A percentile compares a stretch with the other conserved stretches of the same genome.
These are phyloP conservation scores for Reticulitermes lucifugus DNA, from an alignment of 2,888 invertebrate species.

Conservation along the genomic window DNA sequence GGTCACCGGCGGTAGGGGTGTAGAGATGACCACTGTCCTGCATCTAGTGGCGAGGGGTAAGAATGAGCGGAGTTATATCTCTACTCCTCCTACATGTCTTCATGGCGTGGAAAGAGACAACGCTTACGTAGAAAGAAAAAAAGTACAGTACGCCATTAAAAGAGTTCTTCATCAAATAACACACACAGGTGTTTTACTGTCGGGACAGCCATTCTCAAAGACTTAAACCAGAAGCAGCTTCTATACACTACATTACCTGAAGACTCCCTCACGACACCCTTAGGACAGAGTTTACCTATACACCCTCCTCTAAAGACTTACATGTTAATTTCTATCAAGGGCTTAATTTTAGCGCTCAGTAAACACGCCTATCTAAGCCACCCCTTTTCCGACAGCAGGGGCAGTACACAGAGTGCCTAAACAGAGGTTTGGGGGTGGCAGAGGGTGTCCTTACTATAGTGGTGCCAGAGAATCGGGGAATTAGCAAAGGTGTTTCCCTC, in stretches of 20 bases:
- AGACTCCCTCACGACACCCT: slow-evolving; percentile 27
- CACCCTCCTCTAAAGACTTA: slow-evolving; percentile 19
- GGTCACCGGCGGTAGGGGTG: no score
- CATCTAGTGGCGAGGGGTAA: no score
- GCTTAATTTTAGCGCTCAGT: slow-evolving; percentile 38
- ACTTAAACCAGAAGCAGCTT: neutral
- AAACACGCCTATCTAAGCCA: neutral
- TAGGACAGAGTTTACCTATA: slow-evolving; percentile 2
- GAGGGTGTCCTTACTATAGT: neutral
- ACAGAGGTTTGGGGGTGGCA: slow-evolving; percentile 17
- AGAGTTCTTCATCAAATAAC: no score
- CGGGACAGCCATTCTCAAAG: neutral
- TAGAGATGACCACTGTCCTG: no score
- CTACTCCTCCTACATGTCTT: no score
- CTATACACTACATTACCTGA: neutral
- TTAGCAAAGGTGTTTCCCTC: slow-evolving; percentile 28
- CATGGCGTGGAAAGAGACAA: no score
- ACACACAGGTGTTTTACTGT: no score
- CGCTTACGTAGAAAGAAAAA: no score
- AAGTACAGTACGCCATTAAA: no score
- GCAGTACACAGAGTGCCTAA: slow-evolving; percentile 16
- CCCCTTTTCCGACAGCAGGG: neutral
- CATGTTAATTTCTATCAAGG: slow-evolving; percentile 42
- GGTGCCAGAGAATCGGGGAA: slow-evolving; percentile 11
- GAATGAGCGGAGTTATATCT: no score